Base-by-base conservation (phyloP, 2,797 vertebrate species). In the Pagetopsis macropterus region DNA sequence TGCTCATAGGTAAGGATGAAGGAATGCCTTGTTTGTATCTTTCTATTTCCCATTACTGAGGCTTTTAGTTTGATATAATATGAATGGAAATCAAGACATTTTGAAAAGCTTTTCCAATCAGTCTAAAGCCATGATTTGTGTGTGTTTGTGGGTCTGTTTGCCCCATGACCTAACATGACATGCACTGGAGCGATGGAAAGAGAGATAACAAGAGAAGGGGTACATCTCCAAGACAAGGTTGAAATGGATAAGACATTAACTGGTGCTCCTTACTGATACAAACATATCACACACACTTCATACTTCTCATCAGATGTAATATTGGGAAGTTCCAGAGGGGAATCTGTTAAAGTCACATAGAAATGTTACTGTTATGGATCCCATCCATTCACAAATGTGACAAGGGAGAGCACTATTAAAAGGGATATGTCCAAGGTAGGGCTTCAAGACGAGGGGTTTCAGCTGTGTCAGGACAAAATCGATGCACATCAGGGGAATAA, bases 401-500 rank as follows among this genome's bases (percentile, higher is more conserved):
- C 87, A 83, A 71, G 67, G 63, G 74, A 84, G 74, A 85, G 66
- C 37, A 56, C 76, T 70, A 85, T 88, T 83, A 79, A 81, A 37
- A 70, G 57, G 41, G 54, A 87, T 63, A 70, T 76, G 79, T 88
- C 75, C 48, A 74, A 77, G 65, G 71, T 71, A 84, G 16, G 70
- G 71, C 81, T 84, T 60, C 57, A 73, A 84, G 84, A 85, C 15
- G 70, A 84, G 80, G 72, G 84, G 74, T 76, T 84, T 79, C 66
- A 76, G 73, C 71, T 75, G 46, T 70, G 66, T 84, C 75, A 75
- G 83, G 78, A 78, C 68, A 80, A 86, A 90, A 92, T 90, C 88
- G 16, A 93, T 92, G 78, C 71, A 86, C 89, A 91, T 87, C 57
- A 48, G 57, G 61, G 71, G 79, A 83, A 89, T 88, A 88, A 88